Conservation (phyloP, 2,888 invertebrate species). For the Pecten maximus region DNA sequence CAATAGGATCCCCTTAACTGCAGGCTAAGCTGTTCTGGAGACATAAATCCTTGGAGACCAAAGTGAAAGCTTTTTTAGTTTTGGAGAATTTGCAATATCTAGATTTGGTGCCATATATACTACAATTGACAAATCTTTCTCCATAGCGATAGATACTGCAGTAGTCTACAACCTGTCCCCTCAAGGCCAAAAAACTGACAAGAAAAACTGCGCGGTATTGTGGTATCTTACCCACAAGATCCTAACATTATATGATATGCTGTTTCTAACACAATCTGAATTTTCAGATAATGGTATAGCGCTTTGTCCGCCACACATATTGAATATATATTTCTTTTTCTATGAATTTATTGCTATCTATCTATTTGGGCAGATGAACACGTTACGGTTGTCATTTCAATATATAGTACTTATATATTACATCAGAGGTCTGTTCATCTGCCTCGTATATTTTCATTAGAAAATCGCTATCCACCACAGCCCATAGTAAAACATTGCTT, state of each 20-base stretch:
- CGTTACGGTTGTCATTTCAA: not conserved
- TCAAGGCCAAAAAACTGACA: slow-evolving; percentile 28
- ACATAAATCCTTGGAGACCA: not conserved
- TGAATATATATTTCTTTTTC: not conserved
- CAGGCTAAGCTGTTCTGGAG: not conserved
- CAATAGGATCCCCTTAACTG: not conserved
- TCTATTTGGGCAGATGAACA: slow-evolving; percentile 6
- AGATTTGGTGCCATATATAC: slow-evolving; percentile 12
- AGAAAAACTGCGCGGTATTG: not conserved
- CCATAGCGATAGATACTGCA: not conserved
- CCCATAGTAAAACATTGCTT: not conserved
- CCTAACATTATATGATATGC: not conserved
- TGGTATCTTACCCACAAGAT: not conserved
- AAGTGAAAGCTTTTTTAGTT: not conserved
- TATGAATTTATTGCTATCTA: slow-evolving; percentile 15
- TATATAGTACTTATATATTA: slow-evolving; percentile 16
- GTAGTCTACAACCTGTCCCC: not conserved
- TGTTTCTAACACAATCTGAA: slow-evolving; percentile 17
- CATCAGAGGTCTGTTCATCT: not conserved
- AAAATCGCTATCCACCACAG: slow-evolving; percentile 11
- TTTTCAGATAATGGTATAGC: not conserved
- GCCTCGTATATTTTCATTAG: slow-evolving; percentile 32
- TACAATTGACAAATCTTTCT: slow-evolving; percentile 16
- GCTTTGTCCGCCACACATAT: not conserved
- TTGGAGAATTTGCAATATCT: slow-evolving; percentile 19